A percentile compares a stretch with the other conserved stretches of the same genome.
Evolutionary conservation across 1,140 invertebrate genomes (phyloP).

Genomic region (Limonius californicus): DNA sequence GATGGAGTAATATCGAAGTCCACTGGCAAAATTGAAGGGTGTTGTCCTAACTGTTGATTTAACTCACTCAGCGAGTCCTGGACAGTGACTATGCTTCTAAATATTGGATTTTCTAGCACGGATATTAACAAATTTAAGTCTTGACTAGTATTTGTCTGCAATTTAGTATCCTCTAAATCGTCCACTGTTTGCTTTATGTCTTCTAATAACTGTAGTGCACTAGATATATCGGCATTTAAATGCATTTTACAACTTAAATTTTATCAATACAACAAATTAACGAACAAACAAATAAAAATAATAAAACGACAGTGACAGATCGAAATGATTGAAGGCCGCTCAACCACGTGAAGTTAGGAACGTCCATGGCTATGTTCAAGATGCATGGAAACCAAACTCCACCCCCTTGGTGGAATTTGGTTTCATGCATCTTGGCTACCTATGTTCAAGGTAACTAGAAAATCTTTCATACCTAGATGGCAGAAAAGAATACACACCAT

Average conservation of each 20-base stretch:
- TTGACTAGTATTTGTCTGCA: conserved; percentile 70
- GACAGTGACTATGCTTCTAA: conserved; percentile 86
- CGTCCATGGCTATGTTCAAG: too few species aligned
- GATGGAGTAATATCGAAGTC: conserved; percentile 85
- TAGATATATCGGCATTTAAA: conserved; percentile 59
- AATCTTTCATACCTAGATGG: too few species aligned
- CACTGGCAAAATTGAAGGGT: conserved; percentile 86
- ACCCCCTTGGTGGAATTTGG: too few species aligned
- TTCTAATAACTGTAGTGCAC: conserved; percentile 74
- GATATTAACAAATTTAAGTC: conserved; percentile 84
- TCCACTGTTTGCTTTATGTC: conserved; percentile 72
- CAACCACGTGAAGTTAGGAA: too few species aligned
- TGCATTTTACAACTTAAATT: conserved; percentile 36
- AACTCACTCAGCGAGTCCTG: conserved; percentile 81
- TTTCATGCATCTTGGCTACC: too few species aligned
- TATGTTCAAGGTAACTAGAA: too few species aligned
- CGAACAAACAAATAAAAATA: not conserved
- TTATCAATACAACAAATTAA: not conserved
- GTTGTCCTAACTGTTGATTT: conserved; percentile 75
- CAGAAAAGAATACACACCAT: too few species aligned
- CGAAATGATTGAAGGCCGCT: too few species aligned
- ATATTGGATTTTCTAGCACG: conserved; percentile 87
- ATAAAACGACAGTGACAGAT: too few species aligned
- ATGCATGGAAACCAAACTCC: too few species aligned
- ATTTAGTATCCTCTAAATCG: conserved; percentile 67